Base-by-base conservation (phyloP, 2,113 vertebrate species). In the Daphoenositta chrysoptera region DNA sequence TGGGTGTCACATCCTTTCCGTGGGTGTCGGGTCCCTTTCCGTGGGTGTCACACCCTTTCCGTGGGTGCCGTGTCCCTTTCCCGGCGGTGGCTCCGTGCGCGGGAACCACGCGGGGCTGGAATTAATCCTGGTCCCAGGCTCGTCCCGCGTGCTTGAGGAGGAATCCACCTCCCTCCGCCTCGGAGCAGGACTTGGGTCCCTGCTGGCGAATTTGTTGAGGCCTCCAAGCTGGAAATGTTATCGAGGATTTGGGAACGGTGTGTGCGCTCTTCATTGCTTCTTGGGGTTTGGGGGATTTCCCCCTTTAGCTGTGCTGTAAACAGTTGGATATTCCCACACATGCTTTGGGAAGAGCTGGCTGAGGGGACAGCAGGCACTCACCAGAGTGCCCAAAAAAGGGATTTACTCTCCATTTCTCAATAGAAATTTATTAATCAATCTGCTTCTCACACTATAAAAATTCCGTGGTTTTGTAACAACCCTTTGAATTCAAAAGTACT, bases 211-310 rank as follows among this genome's bases (percentile, higher is more conserved):
- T 83, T 28, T 14, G 20, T 5, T 15, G 56, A 9, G 37, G 51
- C 19, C 37, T 22, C 37, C 6, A 6, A 15, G 30, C 9, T 21
- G 28, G 17, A 10, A 42, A 3, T 31, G 21, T 45, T 15, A 0
- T 0, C 0, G 23, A 31, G 64, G 35, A 2, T 58, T 70, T 79
- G 53, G 48, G 78, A 24, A 9, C 14, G 33, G 5, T 0, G 3
- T 1, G 5, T 3, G 23, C 22, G 4, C 5, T 0, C 19, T 13
- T 27, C 1, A 3, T 17, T 4, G n/a, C 13, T 20, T 10, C 53
- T 5, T 4, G 51, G 31, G 12, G 0, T 48, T 30, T 33, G 39
- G 42, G n/a, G 22, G 13, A 1, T 12, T 7, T 4, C 2, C 33
- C 50, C 33, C 19, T 37, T 12, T 2, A 4, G 27, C 0, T 28